Evolutionary conservation across 2,797 vertebrate genomes (phyloP), one percentile per base, ranked within the genome.

Genomic region (Helostoma temminkii): DNA sequence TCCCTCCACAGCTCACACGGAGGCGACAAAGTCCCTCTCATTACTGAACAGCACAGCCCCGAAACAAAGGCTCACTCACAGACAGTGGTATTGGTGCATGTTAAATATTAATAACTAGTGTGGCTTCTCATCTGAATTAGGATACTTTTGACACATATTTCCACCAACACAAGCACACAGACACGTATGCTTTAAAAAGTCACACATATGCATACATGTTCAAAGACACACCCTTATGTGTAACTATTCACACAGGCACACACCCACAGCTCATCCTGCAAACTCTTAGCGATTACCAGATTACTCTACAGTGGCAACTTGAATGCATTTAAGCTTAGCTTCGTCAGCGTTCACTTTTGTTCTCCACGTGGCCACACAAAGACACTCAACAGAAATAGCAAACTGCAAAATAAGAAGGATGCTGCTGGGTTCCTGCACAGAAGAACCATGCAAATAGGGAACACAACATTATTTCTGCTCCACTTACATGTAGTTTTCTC

Each of bases 1-100:
- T 93, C 84, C 91, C 88, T 88, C 83, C 78, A 71, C 85, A 89
- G 88, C 89, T 92, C 85, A 88, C 86, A 90, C 21, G 89, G 88
- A 87, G 89, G 92, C 86, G 89, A 93, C 93, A 92, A 88, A 92
- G 91, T 90, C 85, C 84, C 87, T 85, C 88, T 93, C 88, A 92
- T 94, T 93, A 91, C 88, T 82, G 90, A 91, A 85, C 89, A 84
- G 84, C 87, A 84, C 78, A 80, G 80, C 78, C 82, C 81, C 81
- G 84, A 93, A 91, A 94, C 92, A 94, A 95, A 93, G 91, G 86
- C 90, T 87, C 69, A 69, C 47, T 68, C 78, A 80, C 82, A 52
- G 66, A 89, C 82, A 81, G 82, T 14, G 71, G 76, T 58, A 81
- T 81, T 14, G 71, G 76, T 58, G 84, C 47, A 55, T 94, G 92